Evolutionary conservation across 2,888 invertebrate species (phyloP).

Genomic region (Polydrusus cervinus): DNA sequence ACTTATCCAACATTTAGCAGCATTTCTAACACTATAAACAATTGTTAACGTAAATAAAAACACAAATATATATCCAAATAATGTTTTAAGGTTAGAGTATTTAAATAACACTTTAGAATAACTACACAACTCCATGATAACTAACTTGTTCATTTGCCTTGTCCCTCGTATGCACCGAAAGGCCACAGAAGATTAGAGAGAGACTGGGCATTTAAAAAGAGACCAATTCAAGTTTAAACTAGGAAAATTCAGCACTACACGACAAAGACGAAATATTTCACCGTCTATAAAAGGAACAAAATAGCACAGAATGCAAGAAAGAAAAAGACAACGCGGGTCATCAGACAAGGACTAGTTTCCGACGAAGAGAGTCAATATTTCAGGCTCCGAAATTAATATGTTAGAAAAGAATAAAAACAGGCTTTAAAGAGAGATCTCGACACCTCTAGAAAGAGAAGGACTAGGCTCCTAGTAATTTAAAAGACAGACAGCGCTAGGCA

Average conservation of each 20-base stretch:
- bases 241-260: conserved; percentile 63
- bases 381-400: conserved; percentile 69
- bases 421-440: conserved; percentile 62
- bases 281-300: conserved; percentile 67
- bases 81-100: not conserved
- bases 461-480: conserved; percentile 56
- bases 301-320: conserved; percentile 72
- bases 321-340: conserved; percentile 72
- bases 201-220: conserved; percentile 62
- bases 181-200: conserved; percentile 56
- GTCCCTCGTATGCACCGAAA: conserved; percentile 47
- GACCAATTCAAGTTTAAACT: conserved; percentile 66
- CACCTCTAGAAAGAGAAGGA: conserved; percentile 58
- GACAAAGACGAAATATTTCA: conserved; percentile 64
- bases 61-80: not conserved
- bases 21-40: too few species aligned
- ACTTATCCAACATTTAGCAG: too few species aligned
- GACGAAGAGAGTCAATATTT: conserved; percentile 65
- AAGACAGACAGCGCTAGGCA: conserved; percentile 60
- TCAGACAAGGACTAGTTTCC: conserved; percentile 63
- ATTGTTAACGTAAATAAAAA: not conserved
- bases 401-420: conserved; percentile 69
- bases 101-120: not conserved
- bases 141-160: not conserved
- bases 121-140: not conserved